Base-by-base conservation (phyloP, 2,888 invertebrate species). In the Bedellia somnulentella region DNA sequence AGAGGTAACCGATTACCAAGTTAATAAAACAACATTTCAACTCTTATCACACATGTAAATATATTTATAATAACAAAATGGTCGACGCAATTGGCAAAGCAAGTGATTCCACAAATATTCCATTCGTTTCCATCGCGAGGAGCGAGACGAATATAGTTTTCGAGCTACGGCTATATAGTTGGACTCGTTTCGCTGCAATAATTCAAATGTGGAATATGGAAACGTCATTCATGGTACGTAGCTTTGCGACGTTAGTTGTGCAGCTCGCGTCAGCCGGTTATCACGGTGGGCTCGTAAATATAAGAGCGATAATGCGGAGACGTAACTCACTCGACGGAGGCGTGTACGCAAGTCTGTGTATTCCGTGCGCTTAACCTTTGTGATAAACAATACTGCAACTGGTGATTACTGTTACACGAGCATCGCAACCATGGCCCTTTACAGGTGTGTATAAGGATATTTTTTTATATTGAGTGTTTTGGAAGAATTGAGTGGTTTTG, bases 151-250 rank as follows among this genome's bases (percentile, higher is more conserved):
- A 29, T 42, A 44, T 45, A 37, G 49, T 51, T 70, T 59, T 44
- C 39, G 39, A 50, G 57, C 54, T 55, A 54, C 52, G 55, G 54
- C 60, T 58, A 50, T 30, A 54, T 18, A 43, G 44, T 46, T 39
- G 49, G 54, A 56, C 44, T 45, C 50, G 67, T 70, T 68, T 68
- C 52, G 52, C 57, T 43, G 43, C 49, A 61, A 49, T 57, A 61
- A 57, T 67, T 67, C 57, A 49, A 42, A 56, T 51, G 54, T 58
- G 55, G 56, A 50, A 48, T 44, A 47, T 33, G 43, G 42, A 53
- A 56, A 70, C 75, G 76, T 73, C 64, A 63, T 60, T 76, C 64
- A 71, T 68, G 66, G 76, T 76, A 77, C 76, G 77, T 77, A 77
- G 77, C 77, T 77, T 64, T 68, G 58, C 62, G 71, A 76, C 55